Evolutionary conservation across 1,140 invertebrate genomes (phyloP), one percentile per base, ranked within the genome.

Genomic region (Solen grandis): DNA sequence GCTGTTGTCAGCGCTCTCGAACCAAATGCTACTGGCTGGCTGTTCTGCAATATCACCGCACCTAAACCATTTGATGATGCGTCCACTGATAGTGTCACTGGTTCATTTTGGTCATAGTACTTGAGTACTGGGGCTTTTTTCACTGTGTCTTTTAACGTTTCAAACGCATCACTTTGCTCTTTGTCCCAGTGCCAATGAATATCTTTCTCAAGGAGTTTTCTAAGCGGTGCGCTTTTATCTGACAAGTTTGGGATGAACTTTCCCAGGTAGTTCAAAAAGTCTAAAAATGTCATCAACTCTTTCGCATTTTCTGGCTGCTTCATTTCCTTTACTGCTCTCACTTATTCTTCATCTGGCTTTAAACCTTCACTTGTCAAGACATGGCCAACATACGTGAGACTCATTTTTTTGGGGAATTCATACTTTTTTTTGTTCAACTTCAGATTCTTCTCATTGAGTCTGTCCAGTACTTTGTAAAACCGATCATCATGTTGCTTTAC

Each of bases 401-500:
- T 70, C 82, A 79, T 33, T 90, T 89, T 52, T 5, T 16, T 35
- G n/a, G n/a, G n/a, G 82, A 85, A 91, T 82, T 5, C 87, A 65
- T 33, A 81, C 82, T 93, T 93, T 3, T 85, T 81, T 60, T 62
- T 65, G 83, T 93, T 92, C 70, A 93, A 86, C 63, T 83, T 90
- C 22, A 93, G 77, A 50, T 46, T 46, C 13, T 68, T n/a, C 31
- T 84, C 41, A 38, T 69, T 41, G 2, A 72, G 79, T 60, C 25
- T 29, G 5, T 81, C 27, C 66, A 88, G 65, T 0, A 87, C 73
- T 25, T 50, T 70, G 13, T 36, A 25, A 16, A 87, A 62, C 16
- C 83, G 78, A n/a, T 27, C 27, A 65, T 88, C 84, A 83, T 88
- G 86, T 27, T 87, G 82, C 63, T 73, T 65, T 1, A 41, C 25